Conservation (phyloP, 1,140 invertebrate species). For the Ostrea edulis region DNA sequence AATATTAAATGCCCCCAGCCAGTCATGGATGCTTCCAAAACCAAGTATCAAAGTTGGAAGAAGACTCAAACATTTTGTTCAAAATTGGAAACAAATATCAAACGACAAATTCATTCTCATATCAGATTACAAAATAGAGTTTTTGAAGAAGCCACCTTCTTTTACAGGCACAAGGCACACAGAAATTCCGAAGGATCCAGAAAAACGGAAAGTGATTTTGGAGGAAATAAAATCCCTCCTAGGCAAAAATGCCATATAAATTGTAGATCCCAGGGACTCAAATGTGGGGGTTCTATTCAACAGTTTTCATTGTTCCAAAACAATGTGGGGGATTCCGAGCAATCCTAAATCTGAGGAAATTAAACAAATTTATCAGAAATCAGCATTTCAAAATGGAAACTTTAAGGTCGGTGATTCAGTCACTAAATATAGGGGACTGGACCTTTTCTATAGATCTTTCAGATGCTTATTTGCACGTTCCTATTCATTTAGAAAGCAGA, state of each 20-base stretch:
- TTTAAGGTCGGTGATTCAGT: too few species aligned
- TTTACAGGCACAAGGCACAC: slow-evolving; percentile 12
- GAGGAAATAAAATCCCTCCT: neutral
- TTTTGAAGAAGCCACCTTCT: slow-evolving; percentile 14
- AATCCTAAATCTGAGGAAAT: too few species aligned
- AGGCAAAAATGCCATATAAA: slow-evolving; percentile 17
- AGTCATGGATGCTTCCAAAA: slow-evolving; percentile 4
- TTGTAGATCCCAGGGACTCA: neutral
- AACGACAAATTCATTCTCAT: slow-evolving; percentile 33
- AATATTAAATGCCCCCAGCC: slow-evolving; percentile 19
- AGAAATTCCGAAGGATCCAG: slow-evolving; percentile 42
- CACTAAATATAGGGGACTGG: too few species aligned
- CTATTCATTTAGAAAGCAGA: slow-evolving; percentile 19
- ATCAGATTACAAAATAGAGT: slow-evolving; percentile 16
- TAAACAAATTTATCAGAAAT: too few species aligned
- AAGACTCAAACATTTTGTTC: slow-evolving; percentile 6
- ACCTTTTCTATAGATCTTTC: too few species aligned
- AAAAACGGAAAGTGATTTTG: slow-evolving; percentile 8
- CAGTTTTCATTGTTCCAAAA: too few species aligned
- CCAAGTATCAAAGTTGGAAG: too few species aligned
- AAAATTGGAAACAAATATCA: slow-evolving; percentile 35
- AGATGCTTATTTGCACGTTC: too few species aligned
- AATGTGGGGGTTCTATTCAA: too few species aligned
- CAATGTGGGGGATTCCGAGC: too few species aligned
- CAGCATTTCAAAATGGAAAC: too few species aligned